These are phyloP conservation scores for Chromoteleia sp. DNA, from an alignment of 2,888 invertebrate genomes.

Conservation along the genomic window DNA sequence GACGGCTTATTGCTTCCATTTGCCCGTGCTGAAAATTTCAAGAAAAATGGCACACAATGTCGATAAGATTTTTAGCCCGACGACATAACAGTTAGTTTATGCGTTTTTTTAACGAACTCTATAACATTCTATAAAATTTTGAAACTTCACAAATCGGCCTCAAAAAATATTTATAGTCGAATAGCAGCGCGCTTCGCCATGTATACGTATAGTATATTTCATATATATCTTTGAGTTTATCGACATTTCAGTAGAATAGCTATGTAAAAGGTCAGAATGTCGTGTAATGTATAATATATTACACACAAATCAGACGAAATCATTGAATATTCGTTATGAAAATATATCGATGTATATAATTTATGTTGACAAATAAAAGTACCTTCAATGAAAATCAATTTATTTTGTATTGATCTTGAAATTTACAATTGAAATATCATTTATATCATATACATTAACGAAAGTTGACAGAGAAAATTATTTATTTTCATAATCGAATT, in stretches of 20 bases:
- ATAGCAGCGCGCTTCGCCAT: neutral
- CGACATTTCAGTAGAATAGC: slow-evolving; percentile 54
- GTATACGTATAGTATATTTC: slow-evolving; percentile 14
- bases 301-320: slow-evolving; percentile 13
- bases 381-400: neutral
- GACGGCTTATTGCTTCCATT: slow-evolving; percentile 15
- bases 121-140: slow-evolving; percentile 8
- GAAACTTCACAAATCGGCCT: slow-evolving; percentile 17
- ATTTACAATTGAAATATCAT: neutral
- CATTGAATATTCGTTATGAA: slow-evolving; percentile 28
- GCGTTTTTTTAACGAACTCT: neutral
- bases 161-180: slow-evolving; percentile 34
- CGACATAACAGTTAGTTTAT: neutral
- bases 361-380: slow-evolving; percentile 13
- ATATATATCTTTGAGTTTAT: slow-evolving; percentile 38
- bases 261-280: slow-evolving; percentile 35
- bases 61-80: slow-evolving; percentile 15
- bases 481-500: too few species aligned
- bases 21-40: neutral
- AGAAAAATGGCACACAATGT: neutral
- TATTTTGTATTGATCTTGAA: neutral
- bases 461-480: too few species aligned
- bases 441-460: too few species aligned
- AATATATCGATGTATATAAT: slow-evolving; percentile 5
- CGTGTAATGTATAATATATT: slow-evolving; percentile 37